Base-by-base conservation (phyloP, 1,140 invertebrate species). In the Cyclina sinensis region DNA sequence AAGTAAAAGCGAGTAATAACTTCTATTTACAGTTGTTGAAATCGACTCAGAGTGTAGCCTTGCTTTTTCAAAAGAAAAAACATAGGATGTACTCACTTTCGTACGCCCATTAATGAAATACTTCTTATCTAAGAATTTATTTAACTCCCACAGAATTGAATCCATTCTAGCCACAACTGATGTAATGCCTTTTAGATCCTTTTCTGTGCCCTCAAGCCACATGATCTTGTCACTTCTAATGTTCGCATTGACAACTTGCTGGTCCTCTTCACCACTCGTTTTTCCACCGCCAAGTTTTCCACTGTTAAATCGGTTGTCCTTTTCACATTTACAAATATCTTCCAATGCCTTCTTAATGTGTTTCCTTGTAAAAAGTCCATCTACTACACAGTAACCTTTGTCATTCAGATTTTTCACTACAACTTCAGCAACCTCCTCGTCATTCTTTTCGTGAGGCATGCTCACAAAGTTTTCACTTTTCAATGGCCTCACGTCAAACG, bases 141-240 rank as follows among this genome's bases (percentile, higher is more conserved):
- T 98, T 84, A 95, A 95, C 51, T 94, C 91, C 80, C 94, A 93
- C 24, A 96, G 92, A 35, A 89, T 95, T 95, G 96, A 97, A 96
- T 99, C 98, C 12, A 98, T 97, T 95, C 97, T 97, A 86, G 97
- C 97, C 91, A 99, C 98, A 21, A 99, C 95, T 93, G 97, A 97
- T 37, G 97, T 97, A 93, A 99, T 99, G 94, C 98, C 97, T 89
- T 96, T 95, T 96, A 98, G 98, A 89, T 97, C 96, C 48, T 96
- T 96, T 95, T 99, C 98, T 92, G 97, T 97, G 9, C 98, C 98
- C 92, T 98, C 98, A 14, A 99, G 97, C 98, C 98, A 99, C 35
- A 97, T 97, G 91, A 99, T 99, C 92, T 98, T 97, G 96, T 99
- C 98, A 89, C 98, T 97, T 24, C 96, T 89, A 35, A 96, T 93